Evolutionary conservation across 2,113 vertebrate genomes (phyloP).

Genomic region (Prietella phreatophila): DNA sequence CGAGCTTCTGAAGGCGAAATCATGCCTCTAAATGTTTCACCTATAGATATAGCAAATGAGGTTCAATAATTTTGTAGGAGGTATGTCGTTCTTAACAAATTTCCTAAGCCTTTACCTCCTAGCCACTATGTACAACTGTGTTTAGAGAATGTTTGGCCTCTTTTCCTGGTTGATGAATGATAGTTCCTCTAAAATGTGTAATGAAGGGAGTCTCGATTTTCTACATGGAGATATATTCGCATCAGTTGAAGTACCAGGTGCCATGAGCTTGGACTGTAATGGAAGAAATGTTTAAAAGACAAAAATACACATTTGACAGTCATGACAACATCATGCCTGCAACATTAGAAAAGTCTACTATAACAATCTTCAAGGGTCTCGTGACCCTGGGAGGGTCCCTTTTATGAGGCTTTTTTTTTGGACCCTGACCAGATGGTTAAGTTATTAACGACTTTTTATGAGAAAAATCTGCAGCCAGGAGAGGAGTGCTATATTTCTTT

Average conservation of each 20-base stretch:
- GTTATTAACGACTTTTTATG: slow-evolving; percentile 98
- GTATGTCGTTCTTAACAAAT: slow-evolving; percentile 28
- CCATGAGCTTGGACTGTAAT: slow-evolving; percentile 75
- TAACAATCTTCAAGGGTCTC: slow-evolving; percentile 82
- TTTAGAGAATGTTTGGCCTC: slow-evolving; percentile 44
- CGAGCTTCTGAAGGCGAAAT: neutral
- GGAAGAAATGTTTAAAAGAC: slow-evolving; percentile 76
- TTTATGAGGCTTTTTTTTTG: slow-evolving; percentile 87
- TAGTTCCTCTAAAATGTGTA: slow-evolving; percentile 4
- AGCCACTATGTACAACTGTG: slow-evolving; percentile 23
- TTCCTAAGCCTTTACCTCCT: slow-evolving; percentile 26
- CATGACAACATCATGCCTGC: slow-evolving; percentile 81
- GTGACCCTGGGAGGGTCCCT: slow-evolving; percentile 92
- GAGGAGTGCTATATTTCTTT: slow-evolving; percentile 81
- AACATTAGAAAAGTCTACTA: slow-evolving; percentile 88
- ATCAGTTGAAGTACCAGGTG: neutral
- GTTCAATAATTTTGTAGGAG: neutral
- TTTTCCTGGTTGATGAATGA: slow-evolving; percentile 45
- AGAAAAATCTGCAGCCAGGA: slow-evolving; percentile 91
- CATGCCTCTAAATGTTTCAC: neutral
- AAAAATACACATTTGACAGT: slow-evolving; percentile 96
- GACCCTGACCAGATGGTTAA: slow-evolving; percentile 96
- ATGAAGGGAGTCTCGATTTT: neutral
- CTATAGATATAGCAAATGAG: neutral
- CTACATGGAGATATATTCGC: neutral